Evolutionary conservation across 2,113 vertebrate species (phyloP).

Genomic region (Cyanocitta stelleri): DNA sequence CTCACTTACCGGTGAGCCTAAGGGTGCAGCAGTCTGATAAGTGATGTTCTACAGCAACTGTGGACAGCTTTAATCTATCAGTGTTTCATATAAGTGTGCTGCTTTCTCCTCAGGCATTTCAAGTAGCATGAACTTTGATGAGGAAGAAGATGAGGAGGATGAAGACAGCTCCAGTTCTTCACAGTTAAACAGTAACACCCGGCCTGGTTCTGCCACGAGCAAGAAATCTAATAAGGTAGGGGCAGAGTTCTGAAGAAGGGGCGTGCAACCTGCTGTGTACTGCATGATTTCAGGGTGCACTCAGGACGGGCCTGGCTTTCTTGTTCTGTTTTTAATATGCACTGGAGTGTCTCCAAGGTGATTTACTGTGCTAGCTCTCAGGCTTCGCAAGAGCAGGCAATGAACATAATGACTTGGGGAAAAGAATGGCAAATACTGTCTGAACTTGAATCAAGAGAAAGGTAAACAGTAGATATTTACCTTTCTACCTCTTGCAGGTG

Average conservation of each 20-base stretch:
- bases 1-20: background rate
- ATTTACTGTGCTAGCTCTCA: background rate
- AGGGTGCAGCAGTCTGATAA: background rate
- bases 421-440: slow-evolving; percentile 21
- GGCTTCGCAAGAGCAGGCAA: background rate
- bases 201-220: slow-evolving; percentile 93
- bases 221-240: slow-evolving; percentile 91
- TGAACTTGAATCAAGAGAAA: slow-evolving; percentile 7
- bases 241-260: background rate
- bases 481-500: background rate
- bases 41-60: background rate
- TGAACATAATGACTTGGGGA: background rate
- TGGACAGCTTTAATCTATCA: background rate
- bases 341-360: background rate
- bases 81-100: background rate
- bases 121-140: slow-evolving; percentile 97
- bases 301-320: background rate
- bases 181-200: slow-evolving; percentile 93
- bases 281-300: background rate
- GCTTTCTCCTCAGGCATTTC: slow-evolving; percentile 82
- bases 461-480: slow-evolving; percentile 37
- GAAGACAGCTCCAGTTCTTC: slow-evolving; percentile 97
- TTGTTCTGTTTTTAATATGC: background rate
- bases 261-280: accelerated
- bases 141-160: slow-evolving; percentile 94